Percentiles rank a stretch among this genome's conserved stretches.
These are phyloP conservation scores for Aldabrachelys gigantea DNA, from an alignment of 2,113 vertebrate genomes.

Conservation along the genomic window DNA sequence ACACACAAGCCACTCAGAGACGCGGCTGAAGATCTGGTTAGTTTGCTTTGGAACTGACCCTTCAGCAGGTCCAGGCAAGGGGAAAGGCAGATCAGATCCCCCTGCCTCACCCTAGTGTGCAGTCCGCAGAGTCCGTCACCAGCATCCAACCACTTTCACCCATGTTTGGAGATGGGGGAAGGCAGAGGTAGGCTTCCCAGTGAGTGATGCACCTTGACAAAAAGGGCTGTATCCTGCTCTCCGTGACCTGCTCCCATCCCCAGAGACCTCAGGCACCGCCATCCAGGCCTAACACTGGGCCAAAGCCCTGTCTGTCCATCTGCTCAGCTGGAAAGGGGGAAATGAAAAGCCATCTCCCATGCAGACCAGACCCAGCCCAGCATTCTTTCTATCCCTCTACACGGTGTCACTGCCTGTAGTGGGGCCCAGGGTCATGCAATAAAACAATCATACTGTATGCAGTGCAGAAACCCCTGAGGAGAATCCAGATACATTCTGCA, in stretches of 20 bases:
- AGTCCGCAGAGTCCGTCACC: neutral
- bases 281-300: neutral
- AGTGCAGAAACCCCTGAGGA: neutral
- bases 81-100: neutral
- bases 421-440: neutral
- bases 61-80: neutral
- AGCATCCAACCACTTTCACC: neutral
- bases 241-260: neutral
- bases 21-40: constrained; percentile 31
- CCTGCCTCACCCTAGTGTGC: neutral
- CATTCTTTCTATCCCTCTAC: neutral
- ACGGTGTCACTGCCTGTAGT: neutral
- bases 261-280: constrained; percentile 15
- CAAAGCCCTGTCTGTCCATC: neutral
- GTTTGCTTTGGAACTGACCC: neutral
- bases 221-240: neutral
- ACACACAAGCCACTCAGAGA: constrained; percentile 44
- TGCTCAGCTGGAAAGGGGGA: neutral
- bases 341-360: neutral
- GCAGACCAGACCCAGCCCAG: neutral
- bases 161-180: neutral
- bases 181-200: neutral
- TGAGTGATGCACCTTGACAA: neutral
- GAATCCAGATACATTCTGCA: neutral
- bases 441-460: neutral